phyloP scores from a whole-genome alignment of 2,797 vertebrate species.

The Sebastes aleutianus region DNA sequence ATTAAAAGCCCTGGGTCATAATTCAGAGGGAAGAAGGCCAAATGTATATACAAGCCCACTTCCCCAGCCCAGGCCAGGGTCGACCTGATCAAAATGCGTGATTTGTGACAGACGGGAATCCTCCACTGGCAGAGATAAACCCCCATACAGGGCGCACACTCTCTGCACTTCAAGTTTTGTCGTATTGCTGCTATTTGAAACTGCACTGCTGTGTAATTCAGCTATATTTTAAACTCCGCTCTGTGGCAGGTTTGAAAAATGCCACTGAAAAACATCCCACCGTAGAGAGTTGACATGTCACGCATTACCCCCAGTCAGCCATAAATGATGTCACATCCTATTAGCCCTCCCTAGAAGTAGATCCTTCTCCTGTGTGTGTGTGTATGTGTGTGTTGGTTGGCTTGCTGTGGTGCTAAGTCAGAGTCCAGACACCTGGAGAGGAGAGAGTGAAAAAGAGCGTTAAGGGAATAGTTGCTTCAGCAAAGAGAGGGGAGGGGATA shows the following conservation, averaged over 20 bases:
- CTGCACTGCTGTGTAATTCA: not conserved
- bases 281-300: constrained; percentile 52
- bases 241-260: constrained; percentile 41
- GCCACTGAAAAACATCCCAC: constrained; percentile 27
- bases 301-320: constrained; percentile 56
- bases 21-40: constrained; percentile 31
- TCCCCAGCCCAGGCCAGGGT: constrained; percentile 7
- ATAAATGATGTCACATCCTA: constrained; percentile 75
- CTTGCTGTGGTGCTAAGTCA: constrained; percentile 52
- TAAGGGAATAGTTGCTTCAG: constrained; percentile 45
- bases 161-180: not conserved
- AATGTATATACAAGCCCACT: constrained; percentile 23
- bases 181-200: not conserved
- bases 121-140: not conserved
- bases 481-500: constrained; percentile 21
- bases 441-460: constrained; percentile 48
- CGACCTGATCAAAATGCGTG: constrained; percentile 35
- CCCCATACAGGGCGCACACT: not conserved
- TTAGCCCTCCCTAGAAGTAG: constrained; percentile 58
- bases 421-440: constrained; percentile 70
- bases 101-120: constrained; percentile 33
- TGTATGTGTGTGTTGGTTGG: constrained; percentile 47
- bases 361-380: constrained; percentile 46
- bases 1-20: constrained; percentile 29
- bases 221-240: constrained; percentile 15